A percentile compares a stretch with the other conserved stretches of the same genome.
Conservation (phyloP, 2,888 invertebrate species). For the Zonitis immaculata region DNA sequence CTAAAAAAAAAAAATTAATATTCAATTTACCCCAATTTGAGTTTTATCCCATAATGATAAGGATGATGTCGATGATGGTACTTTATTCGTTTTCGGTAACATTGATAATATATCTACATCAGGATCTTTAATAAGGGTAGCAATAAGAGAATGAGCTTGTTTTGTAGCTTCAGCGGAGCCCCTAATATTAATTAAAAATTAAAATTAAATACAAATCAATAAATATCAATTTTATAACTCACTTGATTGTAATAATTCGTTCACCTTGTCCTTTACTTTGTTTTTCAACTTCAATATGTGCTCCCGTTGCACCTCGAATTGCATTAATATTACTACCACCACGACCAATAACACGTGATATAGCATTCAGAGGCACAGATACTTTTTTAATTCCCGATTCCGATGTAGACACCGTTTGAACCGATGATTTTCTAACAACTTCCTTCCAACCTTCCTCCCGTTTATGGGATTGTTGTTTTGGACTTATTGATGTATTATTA, state of each 20-base stretch:
- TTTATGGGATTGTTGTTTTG: constrained; percentile 62
- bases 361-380: constrained; percentile 89
- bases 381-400: constrained; percentile 78
- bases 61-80: constrained; percentile 53
- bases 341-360: constrained; percentile 95
- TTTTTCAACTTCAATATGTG: constrained; percentile 98
- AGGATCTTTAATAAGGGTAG: constrained; percentile 90
- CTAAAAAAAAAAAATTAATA: not conserved
- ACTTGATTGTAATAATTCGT: constrained; percentile 92
- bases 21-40: constrained; percentile 48
- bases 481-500: constrained; percentile 54
- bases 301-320: constrained; percentile 92
- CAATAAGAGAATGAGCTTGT: constrained; percentile 87
- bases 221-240: constrained; percentile 37
- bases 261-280: constrained; percentile 93
- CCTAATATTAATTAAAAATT: constrained; percentile 46
- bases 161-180: constrained; percentile 89
- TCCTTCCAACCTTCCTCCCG: constrained; percentile 97
- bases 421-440: constrained; percentile 80
- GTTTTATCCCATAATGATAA: constrained; percentile 56
- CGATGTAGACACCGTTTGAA: constrained; percentile 49
- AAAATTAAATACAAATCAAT: constrained; percentile 7
- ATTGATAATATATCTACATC: constrained; percentile 85
- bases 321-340: constrained; percentile 98
- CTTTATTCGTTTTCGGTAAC: constrained; percentile 58